These are phyloP conservation scores for Zoanthus solanderi DNA, from an alignment of 92 coral and sea anemone species.

Conservation along the genomic window DNA sequence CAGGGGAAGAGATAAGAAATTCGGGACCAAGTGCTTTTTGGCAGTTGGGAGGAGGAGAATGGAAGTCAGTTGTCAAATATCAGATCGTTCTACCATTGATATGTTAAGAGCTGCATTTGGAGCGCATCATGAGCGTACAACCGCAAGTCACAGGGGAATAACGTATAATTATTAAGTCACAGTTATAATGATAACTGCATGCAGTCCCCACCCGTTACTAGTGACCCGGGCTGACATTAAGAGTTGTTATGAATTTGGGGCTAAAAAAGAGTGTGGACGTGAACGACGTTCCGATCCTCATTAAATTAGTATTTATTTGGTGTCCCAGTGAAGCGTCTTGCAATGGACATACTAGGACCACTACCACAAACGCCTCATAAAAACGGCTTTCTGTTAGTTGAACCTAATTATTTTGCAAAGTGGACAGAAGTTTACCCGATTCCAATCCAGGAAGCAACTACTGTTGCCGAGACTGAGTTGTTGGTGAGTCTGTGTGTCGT, in stretches of 20 bases:
- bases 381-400: too few species aligned
- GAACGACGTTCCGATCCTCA: slow-evolving; percentile 29
- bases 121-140: slow-evolving; percentile 63
- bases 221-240: slow-evolving; percentile 47
- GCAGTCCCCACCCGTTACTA: slow-evolving; percentile 61
- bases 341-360: too few species aligned
- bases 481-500: too few species aligned
- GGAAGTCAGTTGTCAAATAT: slow-evolving; percentile 14
- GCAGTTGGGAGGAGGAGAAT: slow-evolving; percentile 41
- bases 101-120: slow-evolving; percentile 49
- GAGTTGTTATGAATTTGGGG: slow-evolving; percentile 36
- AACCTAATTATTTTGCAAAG: too few species aligned
- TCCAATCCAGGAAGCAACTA: too few species aligned
- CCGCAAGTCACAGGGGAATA: slow-evolving; percentile 64
- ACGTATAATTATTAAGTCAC: too few species aligned
- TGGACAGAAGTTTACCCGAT: too few species aligned
- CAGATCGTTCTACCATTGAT: slow-evolving; percentile 60
- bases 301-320: slow-evolving; percentile 49
- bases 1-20: slow-evolving; percentile 49
- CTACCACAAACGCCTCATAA: too few species aligned
- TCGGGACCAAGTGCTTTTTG: slow-evolving; percentile 41
- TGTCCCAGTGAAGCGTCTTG: neutral
- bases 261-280: slow-evolving; percentile 25
- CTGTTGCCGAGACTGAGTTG: too few species aligned
- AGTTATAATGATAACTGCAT: slow-evolving; percentile 17